phyloP scores from a whole-genome alignment of 2,113 vertebrate species.

The Terrapene triunguis region DNA sequence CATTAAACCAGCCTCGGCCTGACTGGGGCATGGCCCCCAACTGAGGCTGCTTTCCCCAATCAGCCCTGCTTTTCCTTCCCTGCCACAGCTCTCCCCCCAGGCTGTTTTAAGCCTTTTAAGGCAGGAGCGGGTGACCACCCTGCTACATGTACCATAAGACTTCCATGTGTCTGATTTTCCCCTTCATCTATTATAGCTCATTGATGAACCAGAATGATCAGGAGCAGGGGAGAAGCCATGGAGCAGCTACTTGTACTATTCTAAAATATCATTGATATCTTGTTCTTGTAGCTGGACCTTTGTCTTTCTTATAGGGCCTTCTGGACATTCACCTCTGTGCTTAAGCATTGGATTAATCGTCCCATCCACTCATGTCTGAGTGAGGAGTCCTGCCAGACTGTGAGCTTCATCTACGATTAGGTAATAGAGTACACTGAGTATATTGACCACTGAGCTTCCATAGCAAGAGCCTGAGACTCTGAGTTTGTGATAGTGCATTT shows the following conservation, averaged over 20 bases:
- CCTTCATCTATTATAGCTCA: neutral
- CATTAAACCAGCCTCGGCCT: no score
- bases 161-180: neutral
- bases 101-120: no score
- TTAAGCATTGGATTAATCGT: neutral
- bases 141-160: no score
- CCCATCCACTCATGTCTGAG: neutral
- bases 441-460: neutral
- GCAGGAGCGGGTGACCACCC: no score
- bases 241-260: neutral
- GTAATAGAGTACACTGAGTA: neutral
- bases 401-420: neutral
- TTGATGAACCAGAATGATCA: neutral
- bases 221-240: neutral
- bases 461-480: neutral
- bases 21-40: no score
- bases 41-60: no score
- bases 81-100: no score
- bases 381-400: neutral
- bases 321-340: neutral
- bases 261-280: neutral
- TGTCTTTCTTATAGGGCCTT: neutral
- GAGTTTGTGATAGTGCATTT: neutral
- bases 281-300: neutral
- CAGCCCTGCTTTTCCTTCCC: no score